phyloP scores from a whole-genome alignment of 2,888 invertebrate genomes.

The Lithophane ornitopus region DNA sequence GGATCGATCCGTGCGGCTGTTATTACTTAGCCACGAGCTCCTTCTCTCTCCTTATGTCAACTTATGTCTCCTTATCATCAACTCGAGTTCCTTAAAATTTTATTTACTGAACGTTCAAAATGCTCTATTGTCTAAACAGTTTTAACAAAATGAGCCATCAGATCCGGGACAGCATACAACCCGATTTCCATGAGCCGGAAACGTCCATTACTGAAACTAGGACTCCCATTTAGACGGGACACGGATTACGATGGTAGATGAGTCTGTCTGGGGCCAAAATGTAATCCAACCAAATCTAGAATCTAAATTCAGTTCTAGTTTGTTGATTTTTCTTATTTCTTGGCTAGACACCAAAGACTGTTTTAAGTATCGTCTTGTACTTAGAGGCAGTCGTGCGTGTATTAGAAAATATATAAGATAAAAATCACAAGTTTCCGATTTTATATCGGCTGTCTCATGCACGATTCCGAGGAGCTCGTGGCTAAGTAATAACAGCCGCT shows the following conservation, averaged over 20 bases:
- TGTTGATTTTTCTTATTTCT: neutral
- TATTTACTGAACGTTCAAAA: neutral
- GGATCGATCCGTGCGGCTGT: too few species aligned
- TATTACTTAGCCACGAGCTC: too few species aligned
- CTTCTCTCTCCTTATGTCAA: too few species aligned
- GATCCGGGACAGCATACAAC: neutral
- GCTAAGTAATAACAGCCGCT: too few species aligned
- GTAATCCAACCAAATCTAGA: neutral
- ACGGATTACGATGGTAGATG: constrained; percentile 22
- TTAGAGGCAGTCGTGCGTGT: neutral
- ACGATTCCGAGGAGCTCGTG: too few species aligned
- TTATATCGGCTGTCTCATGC: neutral
- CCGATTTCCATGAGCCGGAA: constrained; percentile 30
- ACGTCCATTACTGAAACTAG: constrained; percentile 30
- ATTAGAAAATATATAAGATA: constrained; percentile 1
- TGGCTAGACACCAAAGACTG: neutral
- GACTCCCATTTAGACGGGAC: constrained; percentile 18
- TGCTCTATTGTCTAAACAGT: neutral
- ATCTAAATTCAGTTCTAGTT: neutral
- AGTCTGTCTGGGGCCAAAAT: constrained; percentile 8
- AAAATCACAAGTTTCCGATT: neutral
- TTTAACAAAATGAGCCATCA: constrained; percentile 17
- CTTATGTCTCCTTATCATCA: too few species aligned
- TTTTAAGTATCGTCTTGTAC: neutral
- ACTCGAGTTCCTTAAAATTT: too few species aligned